Evolutionary conservation across 2,888 invertebrate genomes (phyloP).

Genomic region (Agrochola circellaris): DNA sequence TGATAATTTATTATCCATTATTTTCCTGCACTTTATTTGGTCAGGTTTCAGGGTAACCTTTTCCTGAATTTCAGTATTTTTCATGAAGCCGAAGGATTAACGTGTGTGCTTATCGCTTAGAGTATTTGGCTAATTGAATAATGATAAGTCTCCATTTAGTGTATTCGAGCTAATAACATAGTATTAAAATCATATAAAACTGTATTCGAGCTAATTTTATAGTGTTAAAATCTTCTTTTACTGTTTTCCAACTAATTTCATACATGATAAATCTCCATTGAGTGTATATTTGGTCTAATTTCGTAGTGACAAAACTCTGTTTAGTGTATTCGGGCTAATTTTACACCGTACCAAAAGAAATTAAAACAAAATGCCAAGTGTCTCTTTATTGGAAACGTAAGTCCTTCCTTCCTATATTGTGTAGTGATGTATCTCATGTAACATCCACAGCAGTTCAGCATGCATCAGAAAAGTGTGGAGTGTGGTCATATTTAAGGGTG

Average conservation of each 20-base stretch:
- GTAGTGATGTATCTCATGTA: not conserved
- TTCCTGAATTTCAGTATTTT: conserved; percentile 12
- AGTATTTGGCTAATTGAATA: no score
- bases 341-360: not conserved
- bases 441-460: no score
- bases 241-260: not conserved
- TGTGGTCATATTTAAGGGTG: no score
- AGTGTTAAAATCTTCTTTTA: not conserved
- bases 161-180: not conserved
- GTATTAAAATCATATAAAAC: not conserved
- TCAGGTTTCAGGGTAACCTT: not conserved
- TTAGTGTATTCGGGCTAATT: not conserved
- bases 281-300: not conserved
- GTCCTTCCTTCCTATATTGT: not conserved
- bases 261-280: not conserved
- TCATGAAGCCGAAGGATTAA: not conserved
- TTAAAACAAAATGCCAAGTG: not conserved
- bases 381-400: not conserved
- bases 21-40: not conserved
- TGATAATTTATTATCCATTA: not conserved
- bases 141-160: no score
- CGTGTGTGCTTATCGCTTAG: conserved; percentile 1
- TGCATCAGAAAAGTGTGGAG: not conserved
- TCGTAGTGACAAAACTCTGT: not conserved
- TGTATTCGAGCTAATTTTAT: not conserved